These are phyloP conservation scores for Conger conger DNA, from an alignment of 2,113 vertebrate species.

Conservation along the genomic window DNA sequence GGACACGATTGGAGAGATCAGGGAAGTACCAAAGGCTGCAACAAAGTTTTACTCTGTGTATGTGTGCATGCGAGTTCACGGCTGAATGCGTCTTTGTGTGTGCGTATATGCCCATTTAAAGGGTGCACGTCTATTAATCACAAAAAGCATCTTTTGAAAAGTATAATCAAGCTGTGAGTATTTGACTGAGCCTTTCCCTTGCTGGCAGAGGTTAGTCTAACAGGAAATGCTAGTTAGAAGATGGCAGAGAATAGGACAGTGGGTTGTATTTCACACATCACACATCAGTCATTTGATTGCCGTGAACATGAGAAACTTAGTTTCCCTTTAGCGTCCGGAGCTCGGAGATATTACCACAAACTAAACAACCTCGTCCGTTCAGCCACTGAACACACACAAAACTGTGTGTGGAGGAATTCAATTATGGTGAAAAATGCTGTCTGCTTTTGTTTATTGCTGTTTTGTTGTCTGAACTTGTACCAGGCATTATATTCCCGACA, in stretches of 20 bases:
- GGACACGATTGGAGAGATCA: neutral
- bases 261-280: neutral
- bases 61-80: neutral
- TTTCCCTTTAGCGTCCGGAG: neutral
- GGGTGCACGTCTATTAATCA: neutral
- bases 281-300: neutral
- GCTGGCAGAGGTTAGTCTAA: neutral
- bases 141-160: neutral
- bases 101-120: neutral
- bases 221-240: conserved; percentile 4
- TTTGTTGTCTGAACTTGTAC: conserved; percentile 2
- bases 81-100: neutral
- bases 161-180: neutral
- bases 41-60: neutral
- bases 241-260: neutral
- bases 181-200: neutral
- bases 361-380: neutral
- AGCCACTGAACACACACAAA: neutral
- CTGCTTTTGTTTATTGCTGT: conserved; percentile 7
- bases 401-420: conserved; percentile 1
- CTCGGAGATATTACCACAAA: neutral
- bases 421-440: neutral
- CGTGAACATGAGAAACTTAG: neutral
- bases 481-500: neutral
- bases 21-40: neutral